Evolutionary conservation across 2,113 vertebrate genomes (phyloP).

Genomic region (Rhadina sibilatrix): DNA sequence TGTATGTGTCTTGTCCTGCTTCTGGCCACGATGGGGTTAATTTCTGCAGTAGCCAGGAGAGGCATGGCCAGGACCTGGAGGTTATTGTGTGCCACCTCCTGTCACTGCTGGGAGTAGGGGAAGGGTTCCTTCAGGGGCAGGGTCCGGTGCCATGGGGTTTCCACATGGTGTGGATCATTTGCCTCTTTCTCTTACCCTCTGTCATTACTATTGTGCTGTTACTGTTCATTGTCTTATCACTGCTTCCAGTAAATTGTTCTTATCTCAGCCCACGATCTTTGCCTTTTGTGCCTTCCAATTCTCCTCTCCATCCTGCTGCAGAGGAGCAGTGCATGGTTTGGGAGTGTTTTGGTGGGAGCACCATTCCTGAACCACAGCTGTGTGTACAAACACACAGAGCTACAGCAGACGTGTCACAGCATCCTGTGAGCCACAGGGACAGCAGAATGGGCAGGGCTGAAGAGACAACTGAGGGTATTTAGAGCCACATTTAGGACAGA

Average conservation of each 20-base stretch:
- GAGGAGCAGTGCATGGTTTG: not conserved
- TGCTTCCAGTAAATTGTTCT: not conserved
- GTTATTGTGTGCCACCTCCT: not conserved
- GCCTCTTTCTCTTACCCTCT: not conserved
- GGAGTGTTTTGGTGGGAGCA: not conserved
- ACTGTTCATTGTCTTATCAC: not conserved
- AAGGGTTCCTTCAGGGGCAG: not conserved
- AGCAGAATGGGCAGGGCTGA: not conserved
- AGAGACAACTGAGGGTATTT: not conserved
- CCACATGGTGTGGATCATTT: not conserved
- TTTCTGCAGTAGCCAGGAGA: not conserved
- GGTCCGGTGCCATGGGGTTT: not conserved
- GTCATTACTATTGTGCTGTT: not conserved
- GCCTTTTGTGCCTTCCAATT: not conserved
- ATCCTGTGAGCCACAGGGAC: not conserved
- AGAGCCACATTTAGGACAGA: not conserved
- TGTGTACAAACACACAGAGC: not conserved
- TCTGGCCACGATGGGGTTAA: not conserved
- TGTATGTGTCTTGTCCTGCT: not conserved
- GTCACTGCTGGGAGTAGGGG: not conserved
- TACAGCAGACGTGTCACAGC: accelerated
- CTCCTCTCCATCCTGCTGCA: not conserved
- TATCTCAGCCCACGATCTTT: not conserved
- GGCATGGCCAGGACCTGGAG: not conserved
- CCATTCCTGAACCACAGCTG: not conserved